These are phyloP conservation scores for Muscicapa striata DNA, from an alignment of 2,797 vertebrate genomes.

Conservation along the genomic window DNA sequence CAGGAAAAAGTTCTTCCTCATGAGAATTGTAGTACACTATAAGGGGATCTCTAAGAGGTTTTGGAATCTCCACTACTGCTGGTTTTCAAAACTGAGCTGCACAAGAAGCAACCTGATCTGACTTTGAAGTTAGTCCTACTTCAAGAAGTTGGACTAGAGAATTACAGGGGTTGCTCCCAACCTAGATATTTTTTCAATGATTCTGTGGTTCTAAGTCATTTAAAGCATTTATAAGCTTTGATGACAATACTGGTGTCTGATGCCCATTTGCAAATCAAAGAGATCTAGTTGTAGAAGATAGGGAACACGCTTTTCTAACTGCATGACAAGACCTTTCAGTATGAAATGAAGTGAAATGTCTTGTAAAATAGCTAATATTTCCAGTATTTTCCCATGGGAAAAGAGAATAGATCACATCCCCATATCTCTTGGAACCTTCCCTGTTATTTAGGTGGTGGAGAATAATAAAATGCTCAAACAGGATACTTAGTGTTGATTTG, in stretches of 20 bases:
- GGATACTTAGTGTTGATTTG: not conserved
- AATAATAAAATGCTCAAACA: not conserved
- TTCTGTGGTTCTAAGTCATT: not conserved
- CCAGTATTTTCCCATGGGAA: not conserved
- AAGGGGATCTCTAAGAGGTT: not conserved
- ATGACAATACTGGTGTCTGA: not conserved
- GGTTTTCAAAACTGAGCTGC: not conserved
- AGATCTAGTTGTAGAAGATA: not conserved
- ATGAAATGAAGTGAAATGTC: not conserved
- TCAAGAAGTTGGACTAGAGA: not conserved
- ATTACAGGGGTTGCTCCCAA: not conserved
- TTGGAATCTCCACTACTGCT: not conserved
- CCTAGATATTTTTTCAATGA: not conserved
- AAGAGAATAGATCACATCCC: not conserved
- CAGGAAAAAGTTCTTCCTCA: not conserved
- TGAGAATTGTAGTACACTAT: not conserved
- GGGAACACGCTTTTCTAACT: not conserved
- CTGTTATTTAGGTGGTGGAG: not conserved
- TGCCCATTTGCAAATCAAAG: not conserved
- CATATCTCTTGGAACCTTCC: not conserved
- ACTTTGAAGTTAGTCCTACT: not conserved
- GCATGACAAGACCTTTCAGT: not conserved
- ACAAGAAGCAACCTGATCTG: not conserved
- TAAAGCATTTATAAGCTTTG: not conserved
- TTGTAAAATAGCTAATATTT: not conserved